A percentile compares a stretch with the other conserved stretches of the same genome.
Conservation (phyloP, 2,797 vertebrate species). For the Odontamblyopus lacepedii region DNA sequence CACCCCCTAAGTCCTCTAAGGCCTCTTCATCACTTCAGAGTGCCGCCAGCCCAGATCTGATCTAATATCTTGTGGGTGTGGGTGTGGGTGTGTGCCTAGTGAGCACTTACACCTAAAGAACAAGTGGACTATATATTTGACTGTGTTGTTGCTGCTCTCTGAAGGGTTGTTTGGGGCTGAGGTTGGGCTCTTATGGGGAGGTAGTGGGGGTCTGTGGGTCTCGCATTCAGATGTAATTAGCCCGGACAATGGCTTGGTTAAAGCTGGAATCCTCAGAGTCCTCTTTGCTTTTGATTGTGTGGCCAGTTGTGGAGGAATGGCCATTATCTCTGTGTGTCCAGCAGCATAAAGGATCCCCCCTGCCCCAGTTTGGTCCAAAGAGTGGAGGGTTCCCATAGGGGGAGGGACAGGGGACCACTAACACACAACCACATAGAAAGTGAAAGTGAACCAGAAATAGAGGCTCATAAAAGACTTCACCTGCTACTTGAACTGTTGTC, state of each 20-base stretch:
- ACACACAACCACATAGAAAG: slow-evolving; percentile 53
- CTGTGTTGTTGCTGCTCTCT: slow-evolving; percentile 57
- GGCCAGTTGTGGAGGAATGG: slow-evolving; percentile 83
- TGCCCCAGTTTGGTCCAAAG: slow-evolving; percentile 54
- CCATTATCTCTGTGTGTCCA: slow-evolving; percentile 79
- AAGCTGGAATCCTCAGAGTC: slow-evolving; percentile 86
- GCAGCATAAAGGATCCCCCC: slow-evolving; percentile 71
- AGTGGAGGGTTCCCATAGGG: slow-evolving; percentile 74
- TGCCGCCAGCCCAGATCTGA: slow-evolving; percentile 73
- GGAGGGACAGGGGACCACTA: slow-evolving; percentile 63
- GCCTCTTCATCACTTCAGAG: slow-evolving; percentile 73
- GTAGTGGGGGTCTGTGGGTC: slow-evolving; percentile 80
- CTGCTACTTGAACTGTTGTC: slow-evolving; percentile 42
- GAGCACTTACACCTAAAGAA: slow-evolving; percentile 53
- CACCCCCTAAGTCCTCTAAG: slow-evolving; percentile 69
- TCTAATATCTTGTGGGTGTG: slow-evolving; percentile 69
- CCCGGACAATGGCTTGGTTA: slow-evolving; percentile 92
- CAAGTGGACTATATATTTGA: slow-evolving; percentile 56
- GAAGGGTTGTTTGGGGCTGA: slow-evolving; percentile 72
- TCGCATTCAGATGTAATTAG: slow-evolving; percentile 96
- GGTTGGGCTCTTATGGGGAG: slow-evolving; percentile 59
- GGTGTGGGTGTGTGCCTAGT: slow-evolving; percentile 58
- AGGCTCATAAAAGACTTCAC: slow-evolving; percentile 37
- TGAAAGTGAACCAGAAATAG: slow-evolving; percentile 50
- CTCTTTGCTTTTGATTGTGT: slow-evolving; percentile 81